Evolutionary conservation across 2,888 invertebrate species (phyloP).

Genomic region (Meghimatium bilineatum): DNA sequence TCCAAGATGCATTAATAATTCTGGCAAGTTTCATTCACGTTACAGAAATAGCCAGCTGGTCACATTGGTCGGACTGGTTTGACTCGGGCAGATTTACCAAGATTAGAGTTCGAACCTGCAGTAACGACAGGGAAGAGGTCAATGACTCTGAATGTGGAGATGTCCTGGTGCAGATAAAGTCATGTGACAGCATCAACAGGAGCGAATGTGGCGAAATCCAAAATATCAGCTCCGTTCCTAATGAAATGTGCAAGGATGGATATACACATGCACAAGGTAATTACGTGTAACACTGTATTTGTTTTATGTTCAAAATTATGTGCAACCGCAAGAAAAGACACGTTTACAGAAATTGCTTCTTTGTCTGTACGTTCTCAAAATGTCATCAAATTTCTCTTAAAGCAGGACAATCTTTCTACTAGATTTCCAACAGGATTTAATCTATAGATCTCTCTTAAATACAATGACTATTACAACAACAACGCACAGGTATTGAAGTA

Average conservation of each 20-base stretch:
- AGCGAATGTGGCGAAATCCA: slow-evolving; percentile 14
- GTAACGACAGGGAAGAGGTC: slow-evolving; percentile 9
- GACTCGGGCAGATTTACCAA: background rate
- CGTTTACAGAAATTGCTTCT: too few relatives aligned
- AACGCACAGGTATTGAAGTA: too few relatives aligned
- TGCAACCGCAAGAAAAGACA: too few relatives aligned
- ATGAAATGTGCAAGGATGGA: background rate
- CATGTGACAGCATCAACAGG: slow-evolving; percentile 6
- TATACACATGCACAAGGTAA: background rate
- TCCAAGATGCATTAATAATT: too few relatives aligned
- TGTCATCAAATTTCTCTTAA: too few relatives aligned
- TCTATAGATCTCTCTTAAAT: too few relatives aligned
- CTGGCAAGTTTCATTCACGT: too few relatives aligned
- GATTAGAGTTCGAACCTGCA: slow-evolving; percentile 34
- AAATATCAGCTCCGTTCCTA: slow-evolving; percentile 3
- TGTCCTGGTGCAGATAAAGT: slow-evolving; percentile 28
- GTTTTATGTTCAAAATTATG: too few relatives aligned
- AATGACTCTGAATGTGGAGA: slow-evolving; percentile 22
- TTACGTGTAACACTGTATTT: background rate
- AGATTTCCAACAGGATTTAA: too few relatives aligned
- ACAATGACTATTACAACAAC: too few relatives aligned
- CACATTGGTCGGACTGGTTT: slow-evolving; percentile 34
- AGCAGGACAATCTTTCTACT: too few relatives aligned
- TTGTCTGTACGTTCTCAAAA: too few relatives aligned
- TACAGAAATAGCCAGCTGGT: slow-evolving; percentile 23